A percentile compares a stretch with the other conserved stretches of the same genome.
phyloP scores from a whole-genome alignment of 2,797 vertebrate genomes.

The Pogonophryne albipinna region DNA sequence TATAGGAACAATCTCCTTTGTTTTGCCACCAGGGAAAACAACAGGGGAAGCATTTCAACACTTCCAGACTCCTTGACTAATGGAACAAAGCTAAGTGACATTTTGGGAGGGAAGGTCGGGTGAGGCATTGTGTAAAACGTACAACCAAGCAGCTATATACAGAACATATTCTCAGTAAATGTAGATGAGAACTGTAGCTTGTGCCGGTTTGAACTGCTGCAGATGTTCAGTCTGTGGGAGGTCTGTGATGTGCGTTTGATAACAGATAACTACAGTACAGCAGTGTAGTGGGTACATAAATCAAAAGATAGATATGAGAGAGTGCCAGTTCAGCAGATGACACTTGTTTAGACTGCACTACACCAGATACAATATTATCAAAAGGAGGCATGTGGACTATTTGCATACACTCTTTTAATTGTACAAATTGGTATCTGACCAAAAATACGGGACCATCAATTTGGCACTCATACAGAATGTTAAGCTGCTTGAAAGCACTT shows the following conservation, averaged over 20 bases:
- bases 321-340: constrained; percentile 64
- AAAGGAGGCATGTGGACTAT: constrained; percentile 49
- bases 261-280: constrained; percentile 50
- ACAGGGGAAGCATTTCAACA: constrained; percentile 24
- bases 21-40: constrained; percentile 35
- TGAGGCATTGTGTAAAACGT: constrained; percentile 9
- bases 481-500: constrained; percentile 65
- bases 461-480: constrained; percentile 49
- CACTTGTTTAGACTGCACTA: constrained; percentile 55
- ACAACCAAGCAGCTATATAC: neutral
- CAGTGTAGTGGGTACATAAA: constrained; percentile 48
- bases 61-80: constrained; percentile 26
- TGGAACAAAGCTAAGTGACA: constrained; percentile 35
- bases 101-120: constrained; percentile 32
- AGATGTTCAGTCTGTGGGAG: constrained; percentile 43
- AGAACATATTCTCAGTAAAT: constrained; percentile 20
- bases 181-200: constrained; percentile 14
- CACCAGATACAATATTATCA: constrained; percentile 35
- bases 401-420: constrained; percentile 32
- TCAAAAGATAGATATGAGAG: constrained; percentile 60
- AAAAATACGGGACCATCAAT: constrained; percentile 38
- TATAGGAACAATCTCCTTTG: constrained; percentile 46
- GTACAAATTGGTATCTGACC: constrained; percentile 28
- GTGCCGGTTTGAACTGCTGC: constrained; percentile 45
- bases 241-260: constrained; percentile 58